A percentile compares a stretch with the other conserved stretches of the same genome.
These are phyloP conservation scores for Pseudococcus jackbeardsleyi DNA, from an alignment of 2,888 invertebrate genomes.

Conservation along the genomic window DNA sequence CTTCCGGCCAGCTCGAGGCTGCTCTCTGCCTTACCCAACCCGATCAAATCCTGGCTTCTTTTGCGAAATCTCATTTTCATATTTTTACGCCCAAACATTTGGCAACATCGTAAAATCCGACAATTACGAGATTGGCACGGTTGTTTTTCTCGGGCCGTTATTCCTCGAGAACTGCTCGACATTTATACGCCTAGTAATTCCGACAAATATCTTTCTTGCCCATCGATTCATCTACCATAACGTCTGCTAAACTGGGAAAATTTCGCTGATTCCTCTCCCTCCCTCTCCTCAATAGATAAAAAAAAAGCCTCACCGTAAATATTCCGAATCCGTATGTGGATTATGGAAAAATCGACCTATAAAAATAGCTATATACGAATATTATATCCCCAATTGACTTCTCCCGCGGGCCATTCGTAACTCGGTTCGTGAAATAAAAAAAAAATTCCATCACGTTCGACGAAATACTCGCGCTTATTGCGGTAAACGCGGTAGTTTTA, in stretches of 20 bases:
- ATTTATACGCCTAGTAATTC: not conserved
- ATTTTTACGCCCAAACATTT: not conserved
- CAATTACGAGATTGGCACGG: not conserved
- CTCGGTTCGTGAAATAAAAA: not conserved
- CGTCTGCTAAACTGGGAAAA: not conserved
- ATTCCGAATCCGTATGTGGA: not conserved
- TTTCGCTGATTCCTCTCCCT: no score
- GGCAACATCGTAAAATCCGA: not conserved
- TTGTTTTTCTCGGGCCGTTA: not conserved
- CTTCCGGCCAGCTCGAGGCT: not conserved
- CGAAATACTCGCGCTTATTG: constrained; percentile 1
- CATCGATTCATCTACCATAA: not conserved
- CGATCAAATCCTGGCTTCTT: not conserved
- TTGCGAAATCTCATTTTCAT: not conserved
- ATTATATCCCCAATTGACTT: not conserved
- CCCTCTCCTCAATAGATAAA: no score
- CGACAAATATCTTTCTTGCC: not conserved
- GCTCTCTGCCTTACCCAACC: not conserved
- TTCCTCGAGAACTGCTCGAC: not conserved
- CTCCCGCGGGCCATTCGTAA: not conserved
- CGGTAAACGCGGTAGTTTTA: constrained; percentile 5
- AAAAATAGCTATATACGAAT: not conserved
- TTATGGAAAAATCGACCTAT: not conserved
- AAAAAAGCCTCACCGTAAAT: not conserved
- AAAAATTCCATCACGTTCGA: not conserved